Base-by-base conservation (phyloP, 1,140 invertebrate genomes). In the Drosophila elegans region DNA sequence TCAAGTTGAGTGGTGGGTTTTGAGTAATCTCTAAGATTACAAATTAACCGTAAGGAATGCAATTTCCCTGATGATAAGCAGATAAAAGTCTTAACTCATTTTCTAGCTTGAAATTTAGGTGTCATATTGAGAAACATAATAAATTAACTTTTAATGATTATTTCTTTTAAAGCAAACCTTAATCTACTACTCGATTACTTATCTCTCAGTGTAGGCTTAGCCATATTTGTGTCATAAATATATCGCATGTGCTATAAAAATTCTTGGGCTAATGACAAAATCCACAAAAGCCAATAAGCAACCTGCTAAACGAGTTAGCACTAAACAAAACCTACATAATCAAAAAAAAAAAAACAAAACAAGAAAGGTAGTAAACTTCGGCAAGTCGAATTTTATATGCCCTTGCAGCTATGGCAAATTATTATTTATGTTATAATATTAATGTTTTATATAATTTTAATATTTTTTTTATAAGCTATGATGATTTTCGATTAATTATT, bases 191-290 rank as follows among this genome's bases (percentile, higher is more conserved):
- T 6, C 16, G 2, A 16, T 1, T 25, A 42, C 16, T 16, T 21
- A 32, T 32, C 52, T 4, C n/a, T 29, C 60, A 68, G 64, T 68
- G 64, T 68, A 44, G 34, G 42, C 61, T 62, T 39, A 44, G 49
- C 45, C 53, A 49, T 53, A 68, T 63, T 75, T 46, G 61, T 84
- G 67, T 80, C 76, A 76, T 84, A 80, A 76, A 80, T 55, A 77
- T 68, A 60, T 45, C 75, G 42, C 80, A 80, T 68, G 53, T 41
- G 54, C 76, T 53, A 80, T 83, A 84, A 84, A 84, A 85, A 73
- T 73, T 55, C 73, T 77, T 85, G 49, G 60, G 57, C 49, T 84
- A 85, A 84, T 84, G 81, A 85, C 81, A 85, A 85, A 85, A 71
- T 84, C 80, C 69, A 81, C 46, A 51, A 53, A 69, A 57, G 56